Evolutionary conservation across 2,888 invertebrate genomes (phyloP), one percentile per base, ranked within the genome.

Genomic region (Sinopyrophorus schimmeli): DNA sequence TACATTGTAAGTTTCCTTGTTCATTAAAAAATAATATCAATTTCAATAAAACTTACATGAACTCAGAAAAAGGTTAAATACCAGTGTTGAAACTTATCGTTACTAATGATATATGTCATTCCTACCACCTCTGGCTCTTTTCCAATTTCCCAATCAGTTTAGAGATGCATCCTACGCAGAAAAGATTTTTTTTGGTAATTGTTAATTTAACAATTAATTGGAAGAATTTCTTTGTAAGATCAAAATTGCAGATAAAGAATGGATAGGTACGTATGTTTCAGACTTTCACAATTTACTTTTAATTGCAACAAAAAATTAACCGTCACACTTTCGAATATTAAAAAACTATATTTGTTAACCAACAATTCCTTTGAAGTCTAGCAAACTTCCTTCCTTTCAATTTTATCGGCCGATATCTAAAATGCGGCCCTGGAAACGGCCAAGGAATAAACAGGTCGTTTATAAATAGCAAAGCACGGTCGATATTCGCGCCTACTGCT

Each of bases 351-450:
- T n/a, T n/a, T n/a, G n/a, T n/a, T n/a, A n/a, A n/a, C n/a, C n/a
- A n/a, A n/a, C n/a, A n/a, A n/a, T n/a, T n/a, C n/a, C n/a, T n/a
- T n/a, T n/a, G n/a, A n/a, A n/a, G 73, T 72, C 71, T 46, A 44
- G 40, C 31, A 16, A 14, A 72, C 72, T 66, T 62, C 65, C 70
- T 65, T 60, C 65, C 70, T 65, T 60, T 64, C 61, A 70, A 70
- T 67, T 68, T 63, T 71, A 68, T 66, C 75, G 74, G 74, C 35
- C 26, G 49, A 46, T 42, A 40, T 40, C 37, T 44, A 15, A 41
- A 68, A 64, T 69, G 67, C 71, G 69, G 68, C 64, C 64, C 66
- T 64, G 67, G 69, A 65, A 63, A 68, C 71, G 75, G 74, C 74
- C 72, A 73, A 70, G 70, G 73, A 57, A 59, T 59, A 61, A 61